Evolutionary conservation across 2,888 invertebrate species (phyloP).

Genomic region (Scaptomyza flava): DNA sequence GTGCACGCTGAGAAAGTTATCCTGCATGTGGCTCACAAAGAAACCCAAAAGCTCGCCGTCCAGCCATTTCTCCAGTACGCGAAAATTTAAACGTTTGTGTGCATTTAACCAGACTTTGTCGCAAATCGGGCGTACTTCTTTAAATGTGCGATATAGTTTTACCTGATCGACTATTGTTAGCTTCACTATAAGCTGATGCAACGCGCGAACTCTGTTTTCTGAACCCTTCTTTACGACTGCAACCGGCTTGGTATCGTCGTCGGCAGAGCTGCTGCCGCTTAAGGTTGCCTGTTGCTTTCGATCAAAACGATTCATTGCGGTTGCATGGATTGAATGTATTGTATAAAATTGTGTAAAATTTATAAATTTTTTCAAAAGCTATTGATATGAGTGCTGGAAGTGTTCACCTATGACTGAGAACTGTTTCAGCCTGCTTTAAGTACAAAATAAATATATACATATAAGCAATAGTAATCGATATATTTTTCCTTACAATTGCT

Average conservation of each 20-base stretch:
- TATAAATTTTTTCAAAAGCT: not conserved
- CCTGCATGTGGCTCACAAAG: conserved; percentile 40
- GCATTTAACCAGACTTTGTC: conserved; percentile 25
- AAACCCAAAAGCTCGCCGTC: conserved; percentile 14
- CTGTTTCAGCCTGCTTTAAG: no score
- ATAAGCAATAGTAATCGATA: no score
- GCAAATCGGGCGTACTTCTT: conserved; percentile 20
- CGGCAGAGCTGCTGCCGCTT: not conserved
- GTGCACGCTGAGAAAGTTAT: conserved; percentile 30
- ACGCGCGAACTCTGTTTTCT: not conserved
- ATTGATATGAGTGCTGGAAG: not conserved
- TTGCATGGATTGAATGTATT: not conserved
- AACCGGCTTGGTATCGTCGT: not conserved
- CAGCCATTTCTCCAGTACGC: conserved; percentile 24
- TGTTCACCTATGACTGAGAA: not conserved
- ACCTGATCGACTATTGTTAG: conserved; percentile 36
- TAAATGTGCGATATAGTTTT: conserved; percentile 20
- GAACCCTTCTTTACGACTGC: not conserved
- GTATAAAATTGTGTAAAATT: not conserved
- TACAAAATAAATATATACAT: no score
- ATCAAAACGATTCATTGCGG: not conserved
- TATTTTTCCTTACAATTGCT: no score
- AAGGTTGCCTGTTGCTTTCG: not conserved
- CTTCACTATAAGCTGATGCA: conserved; percentile 10
- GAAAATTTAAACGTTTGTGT: conserved; percentile 42